Conservation (phyloP, 2,797 vertebrate species). For the Brotula barbata region DNA sequence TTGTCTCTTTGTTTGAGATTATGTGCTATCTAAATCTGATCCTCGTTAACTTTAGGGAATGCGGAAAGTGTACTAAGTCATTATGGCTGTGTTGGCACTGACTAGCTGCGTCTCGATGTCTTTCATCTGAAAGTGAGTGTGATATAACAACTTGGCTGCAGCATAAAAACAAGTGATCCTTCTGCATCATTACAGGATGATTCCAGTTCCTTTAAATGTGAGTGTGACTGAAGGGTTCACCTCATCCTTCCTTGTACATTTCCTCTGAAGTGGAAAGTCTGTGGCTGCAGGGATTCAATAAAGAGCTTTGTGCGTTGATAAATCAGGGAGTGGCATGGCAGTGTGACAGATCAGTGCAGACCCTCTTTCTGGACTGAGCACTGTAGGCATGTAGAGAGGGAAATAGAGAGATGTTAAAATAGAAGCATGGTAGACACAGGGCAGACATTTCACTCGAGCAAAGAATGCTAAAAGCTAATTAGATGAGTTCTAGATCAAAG, state of each 20-base stretch:
- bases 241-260: conserved; percentile 6
- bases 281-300: conserved; percentile 28
- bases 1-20: too few relatives aligned
- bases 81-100: conserved; percentile 6
- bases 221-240: conserved; percentile 32
- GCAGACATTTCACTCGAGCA: conserved; percentile 20
- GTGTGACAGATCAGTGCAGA: conserved; percentile 15
- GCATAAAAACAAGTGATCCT: conserved; percentile 29
- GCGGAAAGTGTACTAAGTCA: neutral
- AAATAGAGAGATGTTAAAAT: conserved; percentile 43
- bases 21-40: neutral
- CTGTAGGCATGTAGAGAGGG: conserved; percentile 1
- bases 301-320: conserved; percentile 48
- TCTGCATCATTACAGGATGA: conserved; percentile 1
- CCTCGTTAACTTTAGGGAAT: neutral
- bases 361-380: too few relatives aligned
- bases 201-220: conserved; percentile 19
- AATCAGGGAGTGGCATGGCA: conserved; percentile 46
- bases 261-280: conserved; percentile 34
- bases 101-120: neutral
- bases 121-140: conserved; percentile 9
- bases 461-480: conserved; percentile 45
- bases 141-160: conserved; percentile 14
- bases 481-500: conserved; percentile 56
- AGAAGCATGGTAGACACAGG: conserved; percentile 36